These are phyloP conservation scores for Choloepus hoffmanni DNA, from an alignment of 2,113 vertebrate genomes.

Conservation along the genomic window DNA sequence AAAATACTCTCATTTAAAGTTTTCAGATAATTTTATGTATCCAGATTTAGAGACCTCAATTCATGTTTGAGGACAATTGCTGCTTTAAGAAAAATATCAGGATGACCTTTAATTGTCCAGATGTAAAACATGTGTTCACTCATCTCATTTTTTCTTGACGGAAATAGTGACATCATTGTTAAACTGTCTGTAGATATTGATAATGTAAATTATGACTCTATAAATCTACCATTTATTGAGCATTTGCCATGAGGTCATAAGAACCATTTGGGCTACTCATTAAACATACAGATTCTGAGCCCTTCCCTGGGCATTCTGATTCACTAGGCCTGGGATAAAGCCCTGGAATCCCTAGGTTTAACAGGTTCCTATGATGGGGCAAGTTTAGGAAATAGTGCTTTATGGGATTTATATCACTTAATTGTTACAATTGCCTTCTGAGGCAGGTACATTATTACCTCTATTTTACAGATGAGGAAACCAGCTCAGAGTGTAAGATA, in stretches of 20 bases:
- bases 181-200: constrained; percentile 40
- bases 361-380: not conserved
- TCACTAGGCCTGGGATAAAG: not conserved
- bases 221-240: constrained; percentile 49
- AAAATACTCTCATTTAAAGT: constrained; percentile 31
- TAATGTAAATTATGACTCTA: constrained; percentile 51
- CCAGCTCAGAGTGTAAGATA: not conserved
- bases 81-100: constrained; percentile 59
- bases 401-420: not conserved
- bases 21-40: constrained; percentile 4
- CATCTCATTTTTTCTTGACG: constrained; percentile 11
- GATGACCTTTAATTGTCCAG: constrained; percentile 49
- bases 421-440: not conserved
- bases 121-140: constrained; percentile 52
- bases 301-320: not conserved
- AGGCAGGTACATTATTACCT: not conserved
- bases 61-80: not conserved
- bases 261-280: constrained; percentile 10
- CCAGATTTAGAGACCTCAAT: constrained; percentile 38
- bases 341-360: not conserved
- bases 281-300: constrained; percentile 10
- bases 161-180: constrained; percentile 58
- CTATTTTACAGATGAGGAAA: not conserved
- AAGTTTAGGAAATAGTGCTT: not conserved
- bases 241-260: constrained; percentile 49